These are phyloP conservation scores for Petrolisthes manimaculis DNA, from an alignment of 2,888 invertebrate species.

Conservation along the genomic window DNA sequence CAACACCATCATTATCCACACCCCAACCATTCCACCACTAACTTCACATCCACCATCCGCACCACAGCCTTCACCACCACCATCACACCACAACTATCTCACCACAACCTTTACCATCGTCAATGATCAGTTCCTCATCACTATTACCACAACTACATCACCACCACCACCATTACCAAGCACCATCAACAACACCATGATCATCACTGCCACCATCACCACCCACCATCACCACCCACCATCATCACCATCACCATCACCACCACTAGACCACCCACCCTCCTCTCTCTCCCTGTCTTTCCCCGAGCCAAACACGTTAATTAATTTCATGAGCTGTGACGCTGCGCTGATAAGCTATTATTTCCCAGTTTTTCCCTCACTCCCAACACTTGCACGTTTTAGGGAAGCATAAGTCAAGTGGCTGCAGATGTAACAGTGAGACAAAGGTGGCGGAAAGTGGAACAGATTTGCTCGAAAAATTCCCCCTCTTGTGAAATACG, in stretches of 20 bases:
- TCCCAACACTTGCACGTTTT: slow-evolving; percentile 15
- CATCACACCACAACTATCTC: background rate
- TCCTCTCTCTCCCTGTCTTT: slow-evolving; percentile 5
- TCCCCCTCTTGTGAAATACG: too few relatives aligned
- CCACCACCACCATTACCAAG: background rate
- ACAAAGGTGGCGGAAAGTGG: slow-evolving; percentile 26
- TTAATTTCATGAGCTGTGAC: slow-evolving; percentile 42
- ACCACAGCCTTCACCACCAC: background rate
- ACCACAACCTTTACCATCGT: background rate
- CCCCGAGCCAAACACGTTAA: slow-evolving; percentile 27
- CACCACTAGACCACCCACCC: slow-evolving; percentile 32
- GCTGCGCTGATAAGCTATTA: slow-evolving; percentile 36
- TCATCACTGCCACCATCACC: slow-evolving; percentile 6
- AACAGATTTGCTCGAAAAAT: background rate
- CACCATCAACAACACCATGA: background rate
- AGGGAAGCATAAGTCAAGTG: slow-evolving; percentile 13
- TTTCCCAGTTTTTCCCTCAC: slow-evolving; percentile 27
- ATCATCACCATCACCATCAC: background rate
- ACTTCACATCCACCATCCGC: background rate
- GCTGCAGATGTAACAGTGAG: slow-evolving; percentile 12
- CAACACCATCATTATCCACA: background rate
- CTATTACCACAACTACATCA: background rate
- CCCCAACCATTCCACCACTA: background rate
- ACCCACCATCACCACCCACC: slow-evolving; percentile 4
- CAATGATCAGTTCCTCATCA: background rate